Base-by-base conservation (phyloP, 2,888 invertebrate genomes). In the Eristalis tenax region DNA sequence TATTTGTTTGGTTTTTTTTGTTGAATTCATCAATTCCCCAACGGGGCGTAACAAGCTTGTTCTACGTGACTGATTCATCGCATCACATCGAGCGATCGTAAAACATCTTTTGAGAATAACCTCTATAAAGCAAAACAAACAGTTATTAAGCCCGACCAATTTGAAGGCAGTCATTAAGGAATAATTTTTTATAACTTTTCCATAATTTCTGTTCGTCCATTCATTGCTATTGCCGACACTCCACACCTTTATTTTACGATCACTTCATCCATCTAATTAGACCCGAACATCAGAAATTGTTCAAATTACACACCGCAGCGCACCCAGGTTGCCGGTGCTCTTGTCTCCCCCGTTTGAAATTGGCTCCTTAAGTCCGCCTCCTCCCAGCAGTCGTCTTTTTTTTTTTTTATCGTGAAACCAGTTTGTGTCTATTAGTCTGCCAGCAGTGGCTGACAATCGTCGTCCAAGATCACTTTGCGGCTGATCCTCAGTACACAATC, bases 401-500 rank as follows among this genome's bases (percentile, higher is more conserved):
- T 43, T 85, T 50, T 70, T 70, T 64, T 71, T 38, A 57, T 82
- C 61, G 50, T 50, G 50, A 77, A 77, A 81, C 81, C 59, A 15
- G 85, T 81, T 85, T 57, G 38, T 38, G 15, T 83, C 18, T 32
- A 77, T 22, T 56, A 43, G 43, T 15, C 18, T 18, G 43, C 50
- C 38, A 15, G 71, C 66, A 61, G 69, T 43, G 32, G 32, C 32
- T 32, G 32, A 32, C 10, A 40, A 50, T 38, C 38, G 43, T 40
- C 65, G 77, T 57, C 40, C 13, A 78, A 65, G 70, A 59, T 73
- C 50, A 57, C 11, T 64, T 23, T 15, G 38, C 66, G 40, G 56
- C 56, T 57, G 71, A 69, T 69, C 43, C 40, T 61, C 43, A 63
- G 43, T 32, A 32, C 32, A 32, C 8, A 68, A 61, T 18, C 18